Evolutionary conservation across 2,113 vertebrate genomes (phyloP).

Genomic region (Sceloporus tristichus): DNA sequence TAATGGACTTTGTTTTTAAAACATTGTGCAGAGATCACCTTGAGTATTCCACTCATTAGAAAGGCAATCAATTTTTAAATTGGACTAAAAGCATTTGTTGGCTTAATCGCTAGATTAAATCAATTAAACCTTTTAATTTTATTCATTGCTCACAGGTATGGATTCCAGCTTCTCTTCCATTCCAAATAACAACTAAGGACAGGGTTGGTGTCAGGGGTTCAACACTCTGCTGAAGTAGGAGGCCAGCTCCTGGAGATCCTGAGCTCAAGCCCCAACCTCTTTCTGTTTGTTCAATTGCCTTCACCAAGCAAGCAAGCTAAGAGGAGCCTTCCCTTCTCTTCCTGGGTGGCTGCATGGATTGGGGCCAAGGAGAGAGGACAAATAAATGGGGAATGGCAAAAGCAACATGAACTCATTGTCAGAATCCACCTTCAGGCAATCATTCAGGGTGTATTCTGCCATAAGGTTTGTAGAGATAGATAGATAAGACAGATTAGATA

Average conservation of each 20-base stretch:
- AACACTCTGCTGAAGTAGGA: background rate
- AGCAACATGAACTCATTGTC: no score
- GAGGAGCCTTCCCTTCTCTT: no score
- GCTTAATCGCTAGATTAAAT: constrained; percentile 15
- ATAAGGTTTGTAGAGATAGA: no score
- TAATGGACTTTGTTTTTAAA: background rate
- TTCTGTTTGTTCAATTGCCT: no score
- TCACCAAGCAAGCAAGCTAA: no score
- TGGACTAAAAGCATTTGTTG: constrained; percentile 16
- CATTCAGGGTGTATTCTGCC: no score
- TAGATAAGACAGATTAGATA: no score
- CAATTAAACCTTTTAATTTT: constrained; percentile 5
- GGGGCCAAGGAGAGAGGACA: no score
- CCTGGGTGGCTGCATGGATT: no score
- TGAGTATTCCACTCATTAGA: constrained; percentile 6
- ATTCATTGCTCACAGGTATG: background rate
- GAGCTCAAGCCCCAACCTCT: no score
- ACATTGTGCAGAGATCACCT: background rate
- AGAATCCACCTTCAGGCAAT: no score
- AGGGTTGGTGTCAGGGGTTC: background rate
- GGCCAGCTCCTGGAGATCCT: background rate
- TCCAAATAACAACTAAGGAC: background rate
- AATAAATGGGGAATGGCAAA: no score
- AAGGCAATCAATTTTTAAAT: constrained; percentile 15
- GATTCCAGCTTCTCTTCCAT: background rate